Percentiles rank a stretch among this genome's conserved stretches.
Evolutionary conservation across 2,113 vertebrate genomes (phyloP).

Genomic region (Xyliphius kryptos): DNA sequence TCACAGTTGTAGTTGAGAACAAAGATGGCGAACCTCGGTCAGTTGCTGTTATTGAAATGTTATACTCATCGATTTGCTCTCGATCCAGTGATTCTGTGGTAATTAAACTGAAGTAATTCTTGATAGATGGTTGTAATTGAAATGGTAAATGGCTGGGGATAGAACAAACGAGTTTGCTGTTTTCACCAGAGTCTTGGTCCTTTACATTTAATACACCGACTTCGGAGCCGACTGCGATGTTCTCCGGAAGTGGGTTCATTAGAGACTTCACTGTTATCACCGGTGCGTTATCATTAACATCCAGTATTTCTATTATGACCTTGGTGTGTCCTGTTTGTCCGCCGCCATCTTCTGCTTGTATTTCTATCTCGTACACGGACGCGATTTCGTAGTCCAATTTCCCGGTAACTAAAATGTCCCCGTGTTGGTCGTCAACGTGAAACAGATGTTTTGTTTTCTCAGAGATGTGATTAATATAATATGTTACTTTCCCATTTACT

Average conservation of each 20-base stretch:
- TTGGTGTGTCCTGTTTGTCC: conserved; percentile 42
- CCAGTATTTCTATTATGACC: conserved; percentile 40
- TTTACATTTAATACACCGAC: conserved; percentile 55
- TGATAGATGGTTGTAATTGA: conserved; percentile 48
- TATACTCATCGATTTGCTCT: conserved; percentile 31
- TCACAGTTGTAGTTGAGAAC: conserved; percentile 6
- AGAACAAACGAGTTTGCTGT: conserved; percentile 48
- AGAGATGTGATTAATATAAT: conserved; percentile 35
- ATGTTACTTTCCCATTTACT: conserved; percentile 36
- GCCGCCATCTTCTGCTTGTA: conserved; percentile 44
- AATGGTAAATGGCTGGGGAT: conserved; percentile 50
- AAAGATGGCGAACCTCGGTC: conserved; percentile 34
- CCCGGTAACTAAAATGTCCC: conserved; percentile 37
- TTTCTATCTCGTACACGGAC: conserved; percentile 38
- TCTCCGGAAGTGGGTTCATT: conserved; percentile 41
- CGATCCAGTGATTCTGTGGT: conserved; percentile 28
- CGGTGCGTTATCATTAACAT: conserved; percentile 48
- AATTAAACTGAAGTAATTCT: conserved; percentile 31
- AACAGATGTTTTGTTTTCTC: conserved; percentile 33
- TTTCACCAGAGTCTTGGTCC: conserved; percentile 58
- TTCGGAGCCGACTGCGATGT: conserved; percentile 27
- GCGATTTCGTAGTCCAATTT: conserved; percentile 44
- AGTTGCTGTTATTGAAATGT: conserved; percentile 37
- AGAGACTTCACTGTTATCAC: conserved; percentile 42
- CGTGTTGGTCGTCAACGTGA: conserved; percentile 35